These are phyloP conservation scores for Sebastes hopkinsi DNA, from an alignment of 2,797 vertebrate genomes.

Conservation along the genomic window DNA sequence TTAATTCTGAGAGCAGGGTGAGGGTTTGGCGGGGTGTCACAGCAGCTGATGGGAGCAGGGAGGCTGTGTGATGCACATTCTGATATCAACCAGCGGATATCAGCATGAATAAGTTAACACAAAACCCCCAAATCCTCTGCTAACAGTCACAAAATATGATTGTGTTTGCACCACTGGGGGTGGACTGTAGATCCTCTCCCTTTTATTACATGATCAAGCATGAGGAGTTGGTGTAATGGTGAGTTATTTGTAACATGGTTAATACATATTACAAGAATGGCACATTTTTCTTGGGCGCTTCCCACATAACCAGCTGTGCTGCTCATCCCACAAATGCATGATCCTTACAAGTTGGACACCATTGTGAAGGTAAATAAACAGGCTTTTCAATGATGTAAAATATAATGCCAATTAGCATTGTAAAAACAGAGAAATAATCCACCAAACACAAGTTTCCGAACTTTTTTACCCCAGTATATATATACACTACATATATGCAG, in stretches of 20 bases:
- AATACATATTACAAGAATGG: not conserved
- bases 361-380: too few relatives aligned
- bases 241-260: not conserved
- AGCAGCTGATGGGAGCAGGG: constrained; percentile 34
- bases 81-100: constrained; percentile 29
- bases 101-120: constrained; percentile 28
- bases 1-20: constrained; percentile 36
- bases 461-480: too few relatives aligned
- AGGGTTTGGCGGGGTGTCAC: constrained; percentile 6
- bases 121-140: constrained; percentile 13
- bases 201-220: not conserved
- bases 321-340: too few relatives aligned
- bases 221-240: not conserved
- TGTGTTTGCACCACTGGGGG: not conserved
- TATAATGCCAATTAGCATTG: too few relatives aligned
- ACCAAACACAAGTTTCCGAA: too few relatives aligned
- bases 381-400: too few relatives aligned
- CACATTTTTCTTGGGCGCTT: too few relatives aligned
- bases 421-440: too few relatives aligned
- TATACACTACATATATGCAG: not conserved
- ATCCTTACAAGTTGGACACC: too few relatives aligned
- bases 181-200: not conserved
- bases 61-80: constrained; percentile 1
- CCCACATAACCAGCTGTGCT: too few relatives aligned
- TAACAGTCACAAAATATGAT: constrained; percentile 13